These are phyloP conservation scores for Tiliqua scincoides DNA, from an alignment of 2,113 vertebrate species.

Conservation along the genomic window DNA sequence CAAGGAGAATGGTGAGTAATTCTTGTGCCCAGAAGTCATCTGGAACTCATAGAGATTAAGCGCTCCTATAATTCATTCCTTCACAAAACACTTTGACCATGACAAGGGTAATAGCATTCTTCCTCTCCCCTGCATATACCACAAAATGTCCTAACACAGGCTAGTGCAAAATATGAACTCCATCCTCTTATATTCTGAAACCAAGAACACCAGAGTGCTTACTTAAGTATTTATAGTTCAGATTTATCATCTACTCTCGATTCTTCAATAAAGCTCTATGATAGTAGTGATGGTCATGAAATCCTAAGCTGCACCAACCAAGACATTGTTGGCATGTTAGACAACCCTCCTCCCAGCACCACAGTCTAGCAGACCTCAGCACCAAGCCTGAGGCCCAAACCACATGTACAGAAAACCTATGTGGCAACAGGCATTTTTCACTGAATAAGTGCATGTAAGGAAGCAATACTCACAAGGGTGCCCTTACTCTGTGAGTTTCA, in stretches of 20 bases:
- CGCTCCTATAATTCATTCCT: background rate
- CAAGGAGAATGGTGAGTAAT: background rate
- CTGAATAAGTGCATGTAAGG: too few species aligned
- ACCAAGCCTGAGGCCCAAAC: background rate
- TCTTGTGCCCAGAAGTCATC: background rate
- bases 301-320: background rate
- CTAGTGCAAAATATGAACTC: background rate
- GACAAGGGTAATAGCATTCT: background rate
- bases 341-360: background rate
- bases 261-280: background rate
- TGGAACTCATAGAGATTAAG: background rate
- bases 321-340: background rate
- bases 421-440: too few species aligned
- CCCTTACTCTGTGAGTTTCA: too few species aligned
- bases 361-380: background rate
- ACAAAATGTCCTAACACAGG: background rate
- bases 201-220: background rate
- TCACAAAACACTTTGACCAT: background rate
- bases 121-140: background rate
- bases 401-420: background rate
- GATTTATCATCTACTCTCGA: background rate
- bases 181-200: background rate
- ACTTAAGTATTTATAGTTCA: background rate
- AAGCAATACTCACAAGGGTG: too few species aligned
- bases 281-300: background rate